Percentiles rank a stretch among this genome's conserved stretches.
Evolutionary conservation across 2,888 invertebrate species (phyloP).

Genomic region (Criorhina ranunculi): DNA sequence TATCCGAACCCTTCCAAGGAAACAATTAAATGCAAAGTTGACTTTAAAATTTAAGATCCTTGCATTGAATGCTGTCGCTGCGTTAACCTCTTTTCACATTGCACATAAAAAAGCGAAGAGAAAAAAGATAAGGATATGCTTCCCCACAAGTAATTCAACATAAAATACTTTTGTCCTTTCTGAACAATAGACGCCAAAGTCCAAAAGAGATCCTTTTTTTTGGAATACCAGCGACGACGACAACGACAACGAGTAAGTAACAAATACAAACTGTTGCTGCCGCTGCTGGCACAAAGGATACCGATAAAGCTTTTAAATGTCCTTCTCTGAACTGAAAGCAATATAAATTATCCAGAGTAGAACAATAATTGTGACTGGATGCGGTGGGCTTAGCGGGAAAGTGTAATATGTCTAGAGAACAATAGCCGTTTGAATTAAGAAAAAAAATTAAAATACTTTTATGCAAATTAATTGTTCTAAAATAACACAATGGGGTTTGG

Average conservation of each 20-base stretch:
- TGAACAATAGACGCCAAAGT: slow-evolving; percentile 56
- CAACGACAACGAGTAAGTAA: slow-evolving; percentile 22
- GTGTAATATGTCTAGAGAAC: slow-evolving; percentile 21
- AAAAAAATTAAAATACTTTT: slow-evolving; percentile 66
- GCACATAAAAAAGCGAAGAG: slow-evolving; percentile 1
- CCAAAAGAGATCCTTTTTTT: slow-evolving; percentile 35
- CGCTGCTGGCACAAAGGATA: slow-evolving; percentile 59
- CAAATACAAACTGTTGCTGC: slow-evolving; percentile 68
- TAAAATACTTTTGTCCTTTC: slow-evolving; percentile 68
- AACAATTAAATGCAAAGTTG: slow-evolving; percentile 61
- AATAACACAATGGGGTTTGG: background rate
- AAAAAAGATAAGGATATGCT: slow-evolving; percentile 19
- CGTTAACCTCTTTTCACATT: slow-evolving; percentile 5
- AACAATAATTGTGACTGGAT: slow-evolving; percentile 57
- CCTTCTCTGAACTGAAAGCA: slow-evolving; percentile 28
- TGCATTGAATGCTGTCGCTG: background rate
- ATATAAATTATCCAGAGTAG: slow-evolving; percentile 63
- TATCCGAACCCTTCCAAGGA: slow-evolving; percentile 14
- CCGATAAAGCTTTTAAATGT: slow-evolving; percentile 73
- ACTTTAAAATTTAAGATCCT: slow-evolving; percentile 65
- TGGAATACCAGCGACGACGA: slow-evolving; percentile 7
- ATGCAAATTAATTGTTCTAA: slow-evolving; percentile 66
- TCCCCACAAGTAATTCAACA: slow-evolving; percentile 66
- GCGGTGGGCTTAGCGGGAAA: slow-evolving; percentile 22
- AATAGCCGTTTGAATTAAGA: slow-evolving; percentile 40